These are phyloP conservation scores for Hippocampus comes DNA, from an alignment of 2,113 vertebrate species.

Conservation along the genomic window DNA sequence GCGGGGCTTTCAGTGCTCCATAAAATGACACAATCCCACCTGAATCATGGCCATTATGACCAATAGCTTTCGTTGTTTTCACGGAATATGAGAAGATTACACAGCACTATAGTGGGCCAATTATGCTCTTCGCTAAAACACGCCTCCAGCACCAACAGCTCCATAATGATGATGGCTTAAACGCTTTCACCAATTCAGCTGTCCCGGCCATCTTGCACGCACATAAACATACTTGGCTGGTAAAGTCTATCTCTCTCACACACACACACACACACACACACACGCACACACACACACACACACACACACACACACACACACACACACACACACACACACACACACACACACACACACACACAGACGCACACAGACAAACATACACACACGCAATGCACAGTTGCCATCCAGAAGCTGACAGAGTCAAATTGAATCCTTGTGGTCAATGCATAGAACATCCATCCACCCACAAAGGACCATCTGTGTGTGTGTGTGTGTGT, in stretches of 20 bases:
- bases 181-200: constrained; percentile 82
- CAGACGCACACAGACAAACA: constrained; percentile 7
- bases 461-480: constrained; percentile 78
- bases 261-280: constrained; percentile 1
- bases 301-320: constrained; percentile 4
- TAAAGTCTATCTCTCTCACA: constrained; percentile 1
- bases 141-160: constrained; percentile 79
- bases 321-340: constrained; percentile 13
- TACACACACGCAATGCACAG: too few species aligned
- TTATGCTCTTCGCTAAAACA: constrained; percentile 84
- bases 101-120: constrained; percentile 80
- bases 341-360: constrained; percentile 8
- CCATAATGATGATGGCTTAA: constrained; percentile 84
- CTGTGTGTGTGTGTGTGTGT: constrained; percentile 57
- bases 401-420: constrained; percentile 61
- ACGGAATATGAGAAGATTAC: constrained; percentile 73
- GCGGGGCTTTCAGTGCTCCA: not conserved
- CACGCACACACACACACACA: constrained; percentile 10
- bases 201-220: constrained; percentile 31
- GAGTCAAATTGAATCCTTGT: constrained; percentile 80
- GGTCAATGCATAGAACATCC: constrained; percentile 67
- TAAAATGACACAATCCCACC: constrained; percentile 34
- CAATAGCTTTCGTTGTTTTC: constrained; percentile 65
- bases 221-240: constrained; percentile 43
- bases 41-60: constrained; percentile 63